phyloP scores from a whole-genome alignment of 2,888 invertebrate genomes.

The Caenorhabditis parvicauda region DNA sequence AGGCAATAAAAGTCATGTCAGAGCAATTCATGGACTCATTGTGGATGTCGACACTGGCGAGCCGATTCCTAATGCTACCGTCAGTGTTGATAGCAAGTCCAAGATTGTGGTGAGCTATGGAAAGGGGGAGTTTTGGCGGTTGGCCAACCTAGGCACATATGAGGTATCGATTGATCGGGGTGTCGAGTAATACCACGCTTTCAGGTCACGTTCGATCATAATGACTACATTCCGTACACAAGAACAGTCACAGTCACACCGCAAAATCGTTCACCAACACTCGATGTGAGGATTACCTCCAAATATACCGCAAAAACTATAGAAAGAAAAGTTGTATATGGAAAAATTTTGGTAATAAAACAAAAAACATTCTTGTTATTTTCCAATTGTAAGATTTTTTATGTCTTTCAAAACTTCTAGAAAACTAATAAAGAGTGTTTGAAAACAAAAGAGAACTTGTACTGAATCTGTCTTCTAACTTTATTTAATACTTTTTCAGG shows the following conservation, averaged over 20 bases:
- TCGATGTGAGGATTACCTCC: too few relatives aligned
- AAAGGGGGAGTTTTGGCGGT: conserved; percentile 88
- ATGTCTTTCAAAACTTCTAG: too few relatives aligned
- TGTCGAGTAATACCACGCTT: not conserved
- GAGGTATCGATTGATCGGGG: conserved; percentile 27
- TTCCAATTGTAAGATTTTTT: too few relatives aligned
- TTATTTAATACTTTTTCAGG: too few relatives aligned
- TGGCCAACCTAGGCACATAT: conserved; percentile 83
- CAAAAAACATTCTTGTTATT: too few relatives aligned
- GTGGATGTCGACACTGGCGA: conserved; percentile 71
- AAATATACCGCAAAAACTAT: too few relatives aligned
- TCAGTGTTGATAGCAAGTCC: conserved; percentile 76
- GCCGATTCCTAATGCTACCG: conserved; percentile 75
- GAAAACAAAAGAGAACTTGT: too few relatives aligned
- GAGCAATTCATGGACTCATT: conserved; percentile 73
- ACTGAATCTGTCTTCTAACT: too few relatives aligned
- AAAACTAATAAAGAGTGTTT: too few relatives aligned
- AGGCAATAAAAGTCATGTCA: conserved; percentile 8
- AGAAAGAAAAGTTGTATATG: too few relatives aligned
- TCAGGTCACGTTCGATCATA: conserved; percentile 53
- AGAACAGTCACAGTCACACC: conserved; percentile 28
- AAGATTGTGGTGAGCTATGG: conserved; percentile 79
- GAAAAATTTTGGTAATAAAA: too few relatives aligned
- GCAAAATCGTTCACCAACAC: conserved; percentile 21
- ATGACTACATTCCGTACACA: conserved; percentile 33